Percentiles rank a stretch among this genome's conserved stretches.
Evolutionary conservation across 2,113 vertebrate species (phyloP).

Genomic region (Catagonus wagneri): DNA sequence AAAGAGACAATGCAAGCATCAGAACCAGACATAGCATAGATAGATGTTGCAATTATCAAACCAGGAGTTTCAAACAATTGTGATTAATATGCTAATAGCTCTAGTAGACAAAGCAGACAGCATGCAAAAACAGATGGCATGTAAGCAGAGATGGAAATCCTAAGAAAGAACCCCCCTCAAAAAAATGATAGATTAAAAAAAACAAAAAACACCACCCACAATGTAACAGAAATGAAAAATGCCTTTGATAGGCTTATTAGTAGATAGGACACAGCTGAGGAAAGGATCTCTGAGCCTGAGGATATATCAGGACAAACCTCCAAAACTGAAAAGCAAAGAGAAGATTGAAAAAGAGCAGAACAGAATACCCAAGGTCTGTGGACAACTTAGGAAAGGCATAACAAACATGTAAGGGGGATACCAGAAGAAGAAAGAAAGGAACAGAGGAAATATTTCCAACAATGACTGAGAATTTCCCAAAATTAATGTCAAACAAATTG

Average conservation of each 20-base stretch:
- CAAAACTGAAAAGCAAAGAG: background rate
- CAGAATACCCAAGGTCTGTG: background rate
- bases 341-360: background rate
- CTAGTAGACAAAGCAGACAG: background rate
- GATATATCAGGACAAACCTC: background rate
- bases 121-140: background rate
- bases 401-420: background rate
- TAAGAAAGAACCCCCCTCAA: background rate
- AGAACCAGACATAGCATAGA: background rate
- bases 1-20: slow-evolving; percentile 4
- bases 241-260: background rate
- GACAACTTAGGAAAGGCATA: background rate
- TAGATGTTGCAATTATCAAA: background rate
- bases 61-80: background rate
- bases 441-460: slow-evolving; percentile 21
- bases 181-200: background rate
- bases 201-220: background rate
- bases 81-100: background rate
- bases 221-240: slow-evolving; percentile 7
- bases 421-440: background rate
- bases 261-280: background rate
- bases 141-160: background rate
- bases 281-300: slow-evolving; percentile 27
- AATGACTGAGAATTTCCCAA: background rate
- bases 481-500: slow-evolving; percentile 17